Evolutionary conservation across 2,797 vertebrate genomes (phyloP).

Genomic region (Melopsittacus undulatus): DNA sequence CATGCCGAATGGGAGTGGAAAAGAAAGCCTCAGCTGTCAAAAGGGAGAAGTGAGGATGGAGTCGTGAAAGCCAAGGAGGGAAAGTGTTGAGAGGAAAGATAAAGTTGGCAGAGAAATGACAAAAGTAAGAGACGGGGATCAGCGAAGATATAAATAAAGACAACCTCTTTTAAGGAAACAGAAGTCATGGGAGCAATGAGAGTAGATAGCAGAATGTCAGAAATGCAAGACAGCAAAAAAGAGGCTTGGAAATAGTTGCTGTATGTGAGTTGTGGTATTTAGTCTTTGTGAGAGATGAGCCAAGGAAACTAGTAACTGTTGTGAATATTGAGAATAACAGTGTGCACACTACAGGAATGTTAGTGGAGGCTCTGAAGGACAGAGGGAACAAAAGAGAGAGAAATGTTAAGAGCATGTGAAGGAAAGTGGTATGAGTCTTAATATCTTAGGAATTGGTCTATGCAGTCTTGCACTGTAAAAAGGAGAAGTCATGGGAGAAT

Average conservation of each 20-base stretch:
- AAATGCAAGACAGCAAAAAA: background rate
- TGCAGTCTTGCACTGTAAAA: background rate
- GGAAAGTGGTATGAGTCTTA: background rate
- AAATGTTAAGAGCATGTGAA: background rate
- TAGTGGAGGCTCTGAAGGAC: background rate
- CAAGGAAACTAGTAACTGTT: background rate
- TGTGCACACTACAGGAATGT: background rate
- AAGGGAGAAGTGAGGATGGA: background rate
- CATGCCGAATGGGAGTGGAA: background rate
- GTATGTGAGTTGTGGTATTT: background rate
- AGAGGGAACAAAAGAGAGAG: background rate
- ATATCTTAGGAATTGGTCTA: background rate
- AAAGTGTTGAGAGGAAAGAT: constrained; percentile 13
- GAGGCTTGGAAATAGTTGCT: background rate
- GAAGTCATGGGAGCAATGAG: background rate
- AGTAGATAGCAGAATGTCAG: background rate
- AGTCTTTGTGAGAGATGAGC: background rate
- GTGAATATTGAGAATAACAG: background rate
- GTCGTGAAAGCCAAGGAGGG: background rate
- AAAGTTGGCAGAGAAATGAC: background rate
- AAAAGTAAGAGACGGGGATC: background rate
- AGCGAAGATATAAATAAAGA: background rate
- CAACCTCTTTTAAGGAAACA: background rate
- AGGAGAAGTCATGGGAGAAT: background rate
- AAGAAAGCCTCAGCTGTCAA: constrained; percentile 14